Percentiles rank a stretch among this genome's conserved stretches.
These are phyloP conservation scores for Drosophila insularis DNA, from an alignment of 1,140 invertebrate genomes.

Conservation along the genomic window DNA sequence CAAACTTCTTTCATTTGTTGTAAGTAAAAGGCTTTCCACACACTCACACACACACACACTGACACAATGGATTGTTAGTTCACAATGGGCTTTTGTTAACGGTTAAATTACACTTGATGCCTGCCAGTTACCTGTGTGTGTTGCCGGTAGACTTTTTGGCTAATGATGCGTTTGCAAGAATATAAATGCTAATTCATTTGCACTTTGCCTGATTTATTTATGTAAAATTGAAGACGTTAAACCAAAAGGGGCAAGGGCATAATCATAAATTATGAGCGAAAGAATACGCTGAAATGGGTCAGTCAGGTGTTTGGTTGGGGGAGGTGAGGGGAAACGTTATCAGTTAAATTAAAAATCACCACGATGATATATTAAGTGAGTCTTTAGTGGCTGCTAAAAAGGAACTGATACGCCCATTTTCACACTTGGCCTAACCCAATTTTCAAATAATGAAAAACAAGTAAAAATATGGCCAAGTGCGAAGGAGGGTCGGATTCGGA, in stretches of 20 bases:
- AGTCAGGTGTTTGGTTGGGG: not conserved
- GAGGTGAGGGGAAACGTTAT: conserved; percentile 19
- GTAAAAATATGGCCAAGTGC: not conserved
- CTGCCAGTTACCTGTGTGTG: not conserved
- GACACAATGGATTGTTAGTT: conserved; percentile 51
- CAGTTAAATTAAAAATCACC: conserved; percentile 28
- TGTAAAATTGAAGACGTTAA: conserved; percentile 47
- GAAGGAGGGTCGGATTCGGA: conserved; percentile 15
- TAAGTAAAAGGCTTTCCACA: conserved; percentile 56
- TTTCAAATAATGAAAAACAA: conserved; percentile 7
- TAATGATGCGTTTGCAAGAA: conserved; percentile 65
- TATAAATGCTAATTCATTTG: conserved; percentile 77
- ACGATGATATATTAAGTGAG: conserved; percentile 49
- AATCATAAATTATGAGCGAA: conserved; percentile 44
- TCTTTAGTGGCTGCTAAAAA: conserved; percentile 45
- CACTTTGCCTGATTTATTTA: conserved; percentile 69
- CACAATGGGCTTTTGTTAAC: conserved; percentile 74
- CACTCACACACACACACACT: conserved; percentile 3
- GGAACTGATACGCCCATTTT: conserved; percentile 11
- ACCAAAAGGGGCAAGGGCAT: not conserved
- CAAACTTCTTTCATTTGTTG: not conserved
- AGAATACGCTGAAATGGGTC: conserved; percentile 47
- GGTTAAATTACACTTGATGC: conserved; percentile 72
- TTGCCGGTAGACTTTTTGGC: conserved; percentile 51
- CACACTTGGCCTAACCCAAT: conserved; percentile 15